Percentiles rank a stretch among this genome's conserved stretches.
Evolutionary conservation across 2,113 vertebrate species (phyloP).

Genomic region (Perccottus glenii): DNA sequence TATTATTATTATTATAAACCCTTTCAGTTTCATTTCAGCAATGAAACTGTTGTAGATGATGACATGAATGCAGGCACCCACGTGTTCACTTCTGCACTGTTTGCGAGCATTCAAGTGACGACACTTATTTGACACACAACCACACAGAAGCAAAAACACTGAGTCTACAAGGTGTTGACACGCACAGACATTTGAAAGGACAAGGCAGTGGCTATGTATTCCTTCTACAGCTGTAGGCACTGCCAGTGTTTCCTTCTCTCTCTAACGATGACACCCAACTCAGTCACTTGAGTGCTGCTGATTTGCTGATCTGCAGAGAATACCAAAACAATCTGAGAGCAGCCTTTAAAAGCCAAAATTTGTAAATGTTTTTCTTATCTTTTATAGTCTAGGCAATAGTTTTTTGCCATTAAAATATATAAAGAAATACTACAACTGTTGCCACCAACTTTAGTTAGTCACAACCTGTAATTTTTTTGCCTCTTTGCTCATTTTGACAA

Average conservation of each 20-base stretch:
- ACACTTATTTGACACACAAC: slow-evolving; percentile 27
- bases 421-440: too few relatives aligned
- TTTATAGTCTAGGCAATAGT: too few relatives aligned
- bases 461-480: too few relatives aligned
- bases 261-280: slow-evolving; percentile 71
- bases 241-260: slow-evolving; percentile 37
- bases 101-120: slow-evolving; percentile 30
- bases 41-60: slow-evolving; percentile 16
- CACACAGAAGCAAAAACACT: slow-evolving; percentile 35
- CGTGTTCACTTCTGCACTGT: slow-evolving; percentile 15
- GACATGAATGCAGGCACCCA: slow-evolving; percentile 27
- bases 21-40: background rate
- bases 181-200: slow-evolving; percentile 56
- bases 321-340: slow-evolving; percentile 41
- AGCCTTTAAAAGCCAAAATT: background rate
- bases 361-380: too few relatives aligned
- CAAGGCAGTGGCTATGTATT: slow-evolving; percentile 56
- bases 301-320: slow-evolving; percentile 57
- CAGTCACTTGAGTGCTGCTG: slow-evolving; percentile 66
- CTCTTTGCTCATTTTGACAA: too few relatives aligned
- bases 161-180: slow-evolving; percentile 71
- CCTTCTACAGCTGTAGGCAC: slow-evolving; percentile 65
- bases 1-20: background rate
- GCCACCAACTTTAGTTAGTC: too few relatives aligned
- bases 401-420: too few relatives aligned